A percentile compares a stretch with the other conserved stretches of the same genome.
phyloP scores from a whole-genome alignment of 2,888 invertebrate genomes.

The Rotaria macrura region DNA sequence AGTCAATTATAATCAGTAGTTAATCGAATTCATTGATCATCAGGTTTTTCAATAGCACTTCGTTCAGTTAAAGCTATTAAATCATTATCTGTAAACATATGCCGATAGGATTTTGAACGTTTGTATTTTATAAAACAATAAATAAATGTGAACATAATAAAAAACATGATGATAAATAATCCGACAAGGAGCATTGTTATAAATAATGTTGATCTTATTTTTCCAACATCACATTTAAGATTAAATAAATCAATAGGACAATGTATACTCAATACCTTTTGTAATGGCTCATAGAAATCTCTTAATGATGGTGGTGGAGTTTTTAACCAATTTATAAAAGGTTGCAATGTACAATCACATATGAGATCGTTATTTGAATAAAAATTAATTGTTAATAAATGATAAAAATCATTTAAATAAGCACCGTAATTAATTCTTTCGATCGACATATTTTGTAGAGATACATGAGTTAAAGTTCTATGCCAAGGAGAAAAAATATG shows the following conservation, averaged over 20 bases:
- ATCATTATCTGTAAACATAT: not conserved
- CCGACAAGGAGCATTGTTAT: not conserved
- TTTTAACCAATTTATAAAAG: not conserved
- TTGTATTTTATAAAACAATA: not conserved
- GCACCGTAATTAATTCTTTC: not conserved
- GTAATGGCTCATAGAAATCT: not conserved
- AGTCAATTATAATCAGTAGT: no score
- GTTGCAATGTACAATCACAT: not conserved
- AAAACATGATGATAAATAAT: not conserved
- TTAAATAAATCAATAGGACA: not conserved
- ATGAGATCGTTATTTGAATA: not conserved
- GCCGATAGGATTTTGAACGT: not conserved
- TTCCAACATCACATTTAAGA: not conserved
- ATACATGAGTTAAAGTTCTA: not conserved
- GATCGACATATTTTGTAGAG: not conserved
- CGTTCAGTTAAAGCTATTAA: not conserved
- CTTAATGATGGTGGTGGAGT: not conserved
- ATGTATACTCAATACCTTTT: not conserved
- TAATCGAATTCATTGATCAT: not conserved
- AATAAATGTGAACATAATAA: not conserved
- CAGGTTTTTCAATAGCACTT: not conserved
- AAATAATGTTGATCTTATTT: not conserved
- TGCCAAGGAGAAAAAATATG: not conserved
- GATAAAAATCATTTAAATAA: not conserved
- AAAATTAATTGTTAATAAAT: constrained; percentile 1